Evolutionary conservation across 30 jellyfish, hydroid and myxozoan genomes (phyloP), one percentile per base, ranked within the genome.

Genomic region (Aurelia aurita): DNA sequence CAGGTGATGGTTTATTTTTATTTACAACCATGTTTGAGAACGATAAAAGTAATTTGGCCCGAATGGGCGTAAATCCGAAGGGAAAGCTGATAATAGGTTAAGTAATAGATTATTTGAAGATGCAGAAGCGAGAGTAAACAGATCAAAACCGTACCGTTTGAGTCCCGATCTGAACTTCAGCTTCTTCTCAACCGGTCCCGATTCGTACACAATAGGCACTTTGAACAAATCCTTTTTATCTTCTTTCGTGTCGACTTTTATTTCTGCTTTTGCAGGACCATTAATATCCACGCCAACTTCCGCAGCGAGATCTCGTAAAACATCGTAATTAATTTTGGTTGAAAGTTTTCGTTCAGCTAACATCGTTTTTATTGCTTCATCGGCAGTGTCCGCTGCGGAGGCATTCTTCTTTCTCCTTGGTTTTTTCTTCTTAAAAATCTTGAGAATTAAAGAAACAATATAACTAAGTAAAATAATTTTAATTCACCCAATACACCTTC

Each of bases 361-460:
- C 98, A 93, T 87, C 14, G 97, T 89, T 29, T 87, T 71, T 18
- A 93, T 93, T 20, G 98, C 98, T 54, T 93, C 98, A 47, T 93
- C 98, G 11, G 98, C 98, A 5, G 97, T 80, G 49, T 77, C 98
- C n/a, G 95, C 92, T 2, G 82, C 68, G 9, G 77, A 46, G 27
- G 71, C 66, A 64, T 65, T 74, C 68, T 79, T 80, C 85, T 87
- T 93, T 60, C 92, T 62, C 76, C 80, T 77, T 23, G 86, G 79
- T 60, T 69, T 66, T 43, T 77, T 75, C 96, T 75, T 93, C 43
- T 51, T 68, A n/a, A 23, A 12, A 64, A 29, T 71, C 87, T 69
- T 26, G 22, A 16, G 39, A 65, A 55, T 19, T 55, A 2, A 55
- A 6, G 67, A 22, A 55, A 55, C 14, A 55, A 55, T 16, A 19